These are phyloP conservation scores for Serripes groenlandicus DNA, from an alignment of 2,888 invertebrate genomes.

Conservation along the genomic window DNA sequence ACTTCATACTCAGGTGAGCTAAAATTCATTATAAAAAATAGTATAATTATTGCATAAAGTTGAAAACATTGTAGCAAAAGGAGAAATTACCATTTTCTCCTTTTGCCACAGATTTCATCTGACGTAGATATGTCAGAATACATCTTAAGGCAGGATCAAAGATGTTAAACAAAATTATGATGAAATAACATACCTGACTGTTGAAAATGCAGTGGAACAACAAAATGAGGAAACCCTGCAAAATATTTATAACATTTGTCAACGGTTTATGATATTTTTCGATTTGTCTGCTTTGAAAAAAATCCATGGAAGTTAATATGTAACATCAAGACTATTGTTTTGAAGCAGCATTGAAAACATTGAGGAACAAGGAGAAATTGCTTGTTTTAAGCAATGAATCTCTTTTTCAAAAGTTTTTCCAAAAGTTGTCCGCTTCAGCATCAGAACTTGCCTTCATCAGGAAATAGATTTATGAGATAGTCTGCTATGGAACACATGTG, in stretches of 20 bases:
- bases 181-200: constrained; percentile 52
- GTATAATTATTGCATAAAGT: neutral
- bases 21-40: no score
- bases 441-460: no score
- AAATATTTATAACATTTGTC: no score
- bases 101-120: neutral
- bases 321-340: no score
- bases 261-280: no score
- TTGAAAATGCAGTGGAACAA: constrained; percentile 73
- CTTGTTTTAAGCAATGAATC: neutral
- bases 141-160: neutral
- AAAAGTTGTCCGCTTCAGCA: neutral
- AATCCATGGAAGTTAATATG: neutral
- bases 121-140: neutral
- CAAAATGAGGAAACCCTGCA: constrained; percentile 78
- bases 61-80: neutral
- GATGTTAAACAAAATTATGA: neutral
- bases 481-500: no score
- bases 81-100: neutral
- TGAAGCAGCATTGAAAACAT: neutral
- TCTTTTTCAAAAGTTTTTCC: neutral
- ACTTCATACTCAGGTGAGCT: no score
- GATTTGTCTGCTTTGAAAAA: no score
- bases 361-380: neutral
- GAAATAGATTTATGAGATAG: no score